Base-by-base conservation (phyloP, 2,888 invertebrate species). In the Ectemnius cavifrons region DNA sequence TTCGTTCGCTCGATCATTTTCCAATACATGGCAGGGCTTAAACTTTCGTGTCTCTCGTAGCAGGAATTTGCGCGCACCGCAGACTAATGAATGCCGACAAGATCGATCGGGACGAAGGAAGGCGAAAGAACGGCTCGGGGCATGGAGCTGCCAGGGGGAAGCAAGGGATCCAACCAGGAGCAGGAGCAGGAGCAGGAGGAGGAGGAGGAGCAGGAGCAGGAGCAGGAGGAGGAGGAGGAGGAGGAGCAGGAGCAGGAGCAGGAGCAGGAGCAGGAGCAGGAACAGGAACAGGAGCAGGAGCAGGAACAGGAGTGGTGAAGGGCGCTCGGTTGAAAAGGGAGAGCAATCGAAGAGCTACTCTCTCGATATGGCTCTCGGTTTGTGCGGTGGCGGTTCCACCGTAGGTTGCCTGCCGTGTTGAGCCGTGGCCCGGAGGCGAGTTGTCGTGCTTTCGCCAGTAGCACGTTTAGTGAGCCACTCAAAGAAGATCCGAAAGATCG, bases 401-500 rank as follows among this genome's bases (percentile, higher is more conserved):
- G 37, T 37, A 11, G 37, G 37, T 11, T 37, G 52, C 16, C 47
- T 14, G 47, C n/a, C 47, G 47, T 47, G 47, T 47, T 47, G 47
- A n/a, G 23, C 23, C 37, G 8, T 11, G 37, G 37, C 37, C 37
- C 37, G 37, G 8, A 37, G 16, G 52, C 52, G 52, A 16, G n/a
- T 52, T 52, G 52, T 52, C 52, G 52, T 52, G 65, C 65, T 70
- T 59, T 70, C 59, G 64, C 64, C 49, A 59, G 27, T 16, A 20
- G 63, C 14, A 45, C 27, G 58, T 27, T 20, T 59, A 49, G 58
- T 52, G 70, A 60, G 64, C 13, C 23, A 62, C 61, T 58, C 61
- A 58, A 67, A 67, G 57, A 62, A 62, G 61, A 67, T 23, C 63
- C 23, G 46, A 57, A 62, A 57, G 67, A 67, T 67, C 56, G 67